phyloP scores from a whole-genome alignment of 2,888 invertebrate genomes.

The Exephanes ischioxanthus region DNA sequence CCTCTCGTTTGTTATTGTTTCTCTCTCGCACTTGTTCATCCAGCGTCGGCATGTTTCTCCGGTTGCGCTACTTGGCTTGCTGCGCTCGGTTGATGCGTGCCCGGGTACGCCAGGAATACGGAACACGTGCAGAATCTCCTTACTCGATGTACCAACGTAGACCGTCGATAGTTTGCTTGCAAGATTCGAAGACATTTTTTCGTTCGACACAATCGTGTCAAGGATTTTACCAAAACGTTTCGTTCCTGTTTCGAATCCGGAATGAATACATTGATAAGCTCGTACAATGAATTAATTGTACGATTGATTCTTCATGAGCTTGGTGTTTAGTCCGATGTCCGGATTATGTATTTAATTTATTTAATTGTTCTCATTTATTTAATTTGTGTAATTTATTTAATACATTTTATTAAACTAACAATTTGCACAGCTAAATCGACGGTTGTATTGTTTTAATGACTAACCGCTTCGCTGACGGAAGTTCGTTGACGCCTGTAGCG shows the following conservation, averaged over 20 bases:
- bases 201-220: background rate
- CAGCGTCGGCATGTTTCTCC: constrained; percentile 27
- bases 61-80: constrained; percentile 32
- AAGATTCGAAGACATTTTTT: background rate
- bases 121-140: constrained; percentile 1
- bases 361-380: background rate
- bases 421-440: too few species aligned
- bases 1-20: constrained; percentile 69
- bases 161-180: background rate
- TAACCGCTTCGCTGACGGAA: too few species aligned
- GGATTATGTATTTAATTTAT: background rate
- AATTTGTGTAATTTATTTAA: background rate
- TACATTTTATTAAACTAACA: too few species aligned
- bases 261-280: background rate
- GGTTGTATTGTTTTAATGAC: too few species aligned
- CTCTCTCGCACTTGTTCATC: constrained; percentile 56
- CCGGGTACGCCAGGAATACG: constrained; percentile 26
- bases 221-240: background rate
- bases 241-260: background rate
- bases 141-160: background rate
- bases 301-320: background rate
- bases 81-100: constrained; percentile 22
- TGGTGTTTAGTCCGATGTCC: background rate
- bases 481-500: too few species aligned
- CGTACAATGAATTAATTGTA: background rate